Base-by-base conservation (phyloP, 2,888 invertebrate species). In the Clusia tigrina region DNA sequence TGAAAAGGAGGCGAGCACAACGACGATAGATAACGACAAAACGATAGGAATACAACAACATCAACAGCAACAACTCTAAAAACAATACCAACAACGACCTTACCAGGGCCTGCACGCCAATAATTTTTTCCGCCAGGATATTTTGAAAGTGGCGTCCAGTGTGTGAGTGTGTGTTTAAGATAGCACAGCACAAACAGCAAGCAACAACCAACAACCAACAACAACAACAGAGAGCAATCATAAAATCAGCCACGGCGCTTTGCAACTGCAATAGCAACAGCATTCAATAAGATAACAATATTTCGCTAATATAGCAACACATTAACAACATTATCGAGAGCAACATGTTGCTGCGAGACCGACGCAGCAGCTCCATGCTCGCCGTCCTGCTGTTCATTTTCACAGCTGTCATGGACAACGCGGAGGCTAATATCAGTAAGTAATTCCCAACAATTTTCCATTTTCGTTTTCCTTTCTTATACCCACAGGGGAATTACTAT, bases 321-420 rank as follows among this genome's bases (percentile, higher is more conserved):
- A 72, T 69, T 72, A 73, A 66, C 66, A 65, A 67, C 69, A 69
- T 67, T 67, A 67, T 65, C 58, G 46, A 58, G 62, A 62, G 58
- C 69, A 74, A 73, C 69, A 78, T 74, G 78, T 65, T 71, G 70
- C 71, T 67, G 62, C 72, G 69, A 64, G 67, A 62, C 69, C 67
- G 57, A 69, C 67, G 67, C 58, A 67, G 64, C 66, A 66, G 64
- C 70, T 51, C 64, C 57, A 74, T 78, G 74, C 80, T 79, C 78
- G 79, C 78, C 78, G 79, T 78, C 73, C 72, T 73, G 63, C 69
- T 77, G 70, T 70, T 79, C 69, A 74, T 79, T 68, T 76, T 71
- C 70, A 73, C 76, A 72, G 71, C 79, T 70, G 73, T 64, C 67
- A n/a, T n/a, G n/a, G 72, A 69, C 63, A 72, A 69, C 67, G 72